Conservation (phyloP, 2,797 vertebrate genomes). For the Mus spretus region DNA sequence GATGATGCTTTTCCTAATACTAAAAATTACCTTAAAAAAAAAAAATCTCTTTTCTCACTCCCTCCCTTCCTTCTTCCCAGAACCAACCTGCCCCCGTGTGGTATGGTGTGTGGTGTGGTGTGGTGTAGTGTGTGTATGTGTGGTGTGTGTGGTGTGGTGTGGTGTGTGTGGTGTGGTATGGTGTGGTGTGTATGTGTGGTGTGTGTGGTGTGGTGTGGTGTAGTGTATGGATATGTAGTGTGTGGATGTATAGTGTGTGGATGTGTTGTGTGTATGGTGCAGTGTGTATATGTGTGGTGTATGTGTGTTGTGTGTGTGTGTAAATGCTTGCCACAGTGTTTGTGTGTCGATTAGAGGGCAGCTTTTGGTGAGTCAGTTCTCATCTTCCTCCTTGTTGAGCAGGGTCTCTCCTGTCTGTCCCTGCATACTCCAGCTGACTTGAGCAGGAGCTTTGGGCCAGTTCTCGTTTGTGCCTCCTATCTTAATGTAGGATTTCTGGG, state of each 20-base stretch:
- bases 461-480: neutral
- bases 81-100: neutral
- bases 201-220: too few species aligned
- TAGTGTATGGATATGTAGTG: too few species aligned
- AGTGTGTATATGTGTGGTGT: too few species aligned
- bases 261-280: too few species aligned
- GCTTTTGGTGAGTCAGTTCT: neutral
- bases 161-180: neutral
- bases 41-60: neutral
- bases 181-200: too few species aligned
- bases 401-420: neutral
- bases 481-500: neutral
- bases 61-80: neutral
- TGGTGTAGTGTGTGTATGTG: too few species aligned
- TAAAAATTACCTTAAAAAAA: neutral
- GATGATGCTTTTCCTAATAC: neutral
- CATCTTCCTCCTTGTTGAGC: neutral
- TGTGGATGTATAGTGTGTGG: neutral
- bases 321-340: neutral
- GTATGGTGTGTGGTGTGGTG: too few species aligned
- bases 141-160: neutral
- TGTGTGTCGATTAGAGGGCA: too few species aligned
- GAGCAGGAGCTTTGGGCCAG: neutral
- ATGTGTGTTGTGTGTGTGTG: neutral
- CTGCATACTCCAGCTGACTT: neutral